Base-by-base conservation (phyloP, 2,113 vertebrate genomes). In the Daphoenositta chrysoptera region DNA sequence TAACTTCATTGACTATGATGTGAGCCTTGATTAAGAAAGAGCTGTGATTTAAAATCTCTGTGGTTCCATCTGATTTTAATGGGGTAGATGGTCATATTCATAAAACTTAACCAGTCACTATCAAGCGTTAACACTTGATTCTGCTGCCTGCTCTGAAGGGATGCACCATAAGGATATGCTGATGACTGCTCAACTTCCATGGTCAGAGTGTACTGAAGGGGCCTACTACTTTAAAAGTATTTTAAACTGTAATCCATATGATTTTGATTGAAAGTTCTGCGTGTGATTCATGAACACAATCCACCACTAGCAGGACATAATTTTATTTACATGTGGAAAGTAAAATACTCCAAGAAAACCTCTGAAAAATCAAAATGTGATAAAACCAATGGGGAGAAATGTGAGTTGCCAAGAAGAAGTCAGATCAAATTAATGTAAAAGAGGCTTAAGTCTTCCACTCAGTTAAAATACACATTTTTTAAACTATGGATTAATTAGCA, bases 381-480 rank as follows among this genome's bases (percentile, higher is more conserved):
- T 89, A 72, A 79, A 84, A 64, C 7, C 44, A 42, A 9, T 76
- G 16, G 31, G 45, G 45, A 92, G 35, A 82, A 3, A 47, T 18
- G 10, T 27, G 33, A 66, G 19, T 16, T 90, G 50, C 44, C 69
- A 87, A 51, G 21, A 75, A 45, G 37, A 58, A 75, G 2, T 71
- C 33, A 64, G 37, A 68, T 45, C 5, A 87, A 83, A 76, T 65
- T 64, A 85, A 53, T 76, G 44, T 30, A 71, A 89, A 96, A 87
- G 57, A 93, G 65, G 15, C 24, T 79, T 63, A 76, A 85, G 19
- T 66, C 35, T 91, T 83, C 27, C 24, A 58, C 7, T 31, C 16
- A 65, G 54, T 57, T 87, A 90, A 91, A 96, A 93, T n/a, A 44
- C 17, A 63, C 40, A 27, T 92, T 77, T 90, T 90, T 94, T 26